Evolutionary conservation across 2,888 invertebrate genomes (phyloP).

Genomic region (Adelognathus sp.): DNA sequence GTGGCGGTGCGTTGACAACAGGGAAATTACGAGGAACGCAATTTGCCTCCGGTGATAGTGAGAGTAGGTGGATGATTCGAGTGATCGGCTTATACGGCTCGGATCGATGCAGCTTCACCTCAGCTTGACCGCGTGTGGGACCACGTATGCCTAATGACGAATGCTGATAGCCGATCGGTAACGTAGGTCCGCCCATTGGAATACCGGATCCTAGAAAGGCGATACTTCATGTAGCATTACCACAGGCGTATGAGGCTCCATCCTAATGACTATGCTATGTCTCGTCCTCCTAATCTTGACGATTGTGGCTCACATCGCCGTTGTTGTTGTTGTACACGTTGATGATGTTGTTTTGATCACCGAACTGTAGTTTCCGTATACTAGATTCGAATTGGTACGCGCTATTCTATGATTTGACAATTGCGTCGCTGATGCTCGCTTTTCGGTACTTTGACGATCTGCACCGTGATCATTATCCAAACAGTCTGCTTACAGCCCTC

Average conservation of each 20-base stretch:
- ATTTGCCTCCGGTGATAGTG: not conserved
- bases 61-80: not conserved
- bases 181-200: constrained; percentile 30
- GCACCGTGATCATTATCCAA: no score
- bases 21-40: not conserved
- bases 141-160: constrained; percentile 32
- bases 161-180: constrained; percentile 37
- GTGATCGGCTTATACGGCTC: not conserved
- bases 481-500: no score
- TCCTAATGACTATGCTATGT: constrained; percentile 16
- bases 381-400: constrained; percentile 6
- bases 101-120: not conserved
- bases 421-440: not conserved
- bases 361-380: constrained; percentile 3
- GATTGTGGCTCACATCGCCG: constrained; percentile 1
- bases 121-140: constrained; percentile 1
- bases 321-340: no score
- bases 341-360: no score
- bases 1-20: not conserved
- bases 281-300: constrained; percentile 7
- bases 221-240: constrained; percentile 53
- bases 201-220: constrained; percentile 33
- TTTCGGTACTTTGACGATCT: not conserved
- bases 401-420: constrained; percentile 35
- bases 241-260: constrained; percentile 17